A percentile compares a stretch with the other conserved stretches of the same genome.
Evolutionary conservation across 2,113 vertebrate genomes (phyloP).

Genomic region (Perccottus glenii): DNA sequence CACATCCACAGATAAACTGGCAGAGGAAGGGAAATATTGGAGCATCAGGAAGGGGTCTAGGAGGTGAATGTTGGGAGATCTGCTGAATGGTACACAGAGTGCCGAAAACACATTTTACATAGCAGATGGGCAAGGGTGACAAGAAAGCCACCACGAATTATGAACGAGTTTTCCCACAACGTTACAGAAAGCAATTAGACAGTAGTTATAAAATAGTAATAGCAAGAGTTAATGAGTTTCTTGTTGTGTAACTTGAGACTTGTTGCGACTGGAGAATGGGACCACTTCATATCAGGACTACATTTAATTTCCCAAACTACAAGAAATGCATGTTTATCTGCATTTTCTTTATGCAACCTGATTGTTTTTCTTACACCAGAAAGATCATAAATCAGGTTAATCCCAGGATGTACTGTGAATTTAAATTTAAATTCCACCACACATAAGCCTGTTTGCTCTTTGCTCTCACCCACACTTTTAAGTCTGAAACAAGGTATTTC

Average conservation of each 20-base stretch:
- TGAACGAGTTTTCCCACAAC: neutral
- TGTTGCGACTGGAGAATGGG: too few relatives aligned
- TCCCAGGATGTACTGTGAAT: slow-evolving; percentile 48
- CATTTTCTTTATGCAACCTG: neutral
- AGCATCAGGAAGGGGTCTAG: slow-evolving; percentile 27
- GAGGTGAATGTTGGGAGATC: slow-evolving; percentile 25
- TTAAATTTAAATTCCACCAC: slow-evolving; percentile 49
- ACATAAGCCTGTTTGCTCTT: slow-evolving; percentile 41
- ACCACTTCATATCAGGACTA: too few relatives aligned
- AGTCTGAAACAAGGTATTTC: slow-evolving; percentile 18
- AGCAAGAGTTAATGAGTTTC: too few relatives aligned
- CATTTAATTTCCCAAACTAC: neutral
- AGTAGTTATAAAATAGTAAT: too few relatives aligned
- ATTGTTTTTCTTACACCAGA: slow-evolving; percentile 16
- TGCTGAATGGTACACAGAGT: slow-evolving; percentile 35
- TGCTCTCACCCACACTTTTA: slow-evolving; percentile 37
- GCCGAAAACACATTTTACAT: slow-evolving; percentile 46
- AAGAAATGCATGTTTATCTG: neutral
- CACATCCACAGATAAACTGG: neutral
- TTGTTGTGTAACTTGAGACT: too few relatives aligned
- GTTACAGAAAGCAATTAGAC: neutral
- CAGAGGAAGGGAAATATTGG: slow-evolving; percentile 18
- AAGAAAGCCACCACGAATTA: slow-evolving; percentile 5
- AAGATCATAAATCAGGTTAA: slow-evolving; percentile 42
- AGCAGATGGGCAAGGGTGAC: slow-evolving; percentile 44